Conservation (phyloP, 2,888 invertebrate species). For the Lissonota sp. region DNA sequence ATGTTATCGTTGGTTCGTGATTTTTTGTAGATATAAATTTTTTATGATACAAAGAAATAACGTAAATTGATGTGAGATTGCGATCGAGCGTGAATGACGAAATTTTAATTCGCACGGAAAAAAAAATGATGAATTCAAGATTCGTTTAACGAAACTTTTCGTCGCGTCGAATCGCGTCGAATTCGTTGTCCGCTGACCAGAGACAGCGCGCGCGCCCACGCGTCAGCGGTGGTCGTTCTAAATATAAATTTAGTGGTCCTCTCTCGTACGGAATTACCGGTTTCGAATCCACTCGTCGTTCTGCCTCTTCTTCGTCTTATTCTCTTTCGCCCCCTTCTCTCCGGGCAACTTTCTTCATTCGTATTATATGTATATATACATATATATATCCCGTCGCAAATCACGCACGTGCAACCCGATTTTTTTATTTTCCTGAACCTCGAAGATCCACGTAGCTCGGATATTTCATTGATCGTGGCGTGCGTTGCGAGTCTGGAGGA, state of each 20-base stretch:
- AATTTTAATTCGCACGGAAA: not conserved
- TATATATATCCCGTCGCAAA: constrained; percentile 6
- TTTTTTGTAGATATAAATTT: too few relatives aligned
- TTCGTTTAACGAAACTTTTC: constrained; percentile 25
- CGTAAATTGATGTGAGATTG: too few relatives aligned
- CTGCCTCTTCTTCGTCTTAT: constrained; percentile 46
- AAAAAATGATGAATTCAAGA: constrained; percentile 18
- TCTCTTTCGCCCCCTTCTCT: constrained; percentile 10
- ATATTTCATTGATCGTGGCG: constrained; percentile 49
- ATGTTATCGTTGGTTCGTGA: too few relatives aligned
- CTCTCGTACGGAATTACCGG: constrained; percentile 78
- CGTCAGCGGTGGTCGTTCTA: constrained; percentile 76
- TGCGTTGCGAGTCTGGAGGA: not conserved
- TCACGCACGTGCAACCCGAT: constrained; percentile 56
- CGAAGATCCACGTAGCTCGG: constrained; percentile 40
- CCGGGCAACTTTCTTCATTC: constrained; percentile 24
- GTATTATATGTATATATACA: constrained; percentile 5
- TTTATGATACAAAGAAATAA: too few relatives aligned
- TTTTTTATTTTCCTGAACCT: constrained; percentile 24
- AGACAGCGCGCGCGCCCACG: constrained; percentile 73
- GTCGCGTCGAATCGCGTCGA: constrained; percentile 33
- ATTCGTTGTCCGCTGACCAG: constrained; percentile 74
- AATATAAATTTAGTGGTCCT: constrained; percentile 74
- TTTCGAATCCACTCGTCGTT: constrained; percentile 74
- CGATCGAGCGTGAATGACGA: too few relatives aligned